phyloP scores from a whole-genome alignment of 2,797 vertebrate genomes.

The Coendou prehensilis region DNA sequence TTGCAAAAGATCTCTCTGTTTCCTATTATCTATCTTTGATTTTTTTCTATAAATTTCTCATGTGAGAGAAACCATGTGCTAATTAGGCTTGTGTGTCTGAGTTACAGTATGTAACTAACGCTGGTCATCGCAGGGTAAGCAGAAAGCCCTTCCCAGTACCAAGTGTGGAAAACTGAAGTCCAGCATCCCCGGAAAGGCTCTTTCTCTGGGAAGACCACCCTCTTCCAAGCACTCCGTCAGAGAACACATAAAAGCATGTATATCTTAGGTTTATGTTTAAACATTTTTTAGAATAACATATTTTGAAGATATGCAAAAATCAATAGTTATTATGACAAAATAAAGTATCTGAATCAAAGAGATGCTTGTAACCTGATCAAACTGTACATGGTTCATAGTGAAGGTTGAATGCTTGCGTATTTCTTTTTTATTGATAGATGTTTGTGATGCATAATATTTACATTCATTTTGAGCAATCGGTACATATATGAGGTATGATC shows the following conservation, averaged over 20 bases:
- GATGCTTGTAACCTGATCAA: background rate
- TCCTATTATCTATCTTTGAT: background rate
- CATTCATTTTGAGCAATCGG: background rate
- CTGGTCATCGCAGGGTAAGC: background rate
- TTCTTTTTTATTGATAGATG: background rate
- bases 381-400: background rate
- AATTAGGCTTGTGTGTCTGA: background rate
- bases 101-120: background rate
- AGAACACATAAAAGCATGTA: background rate
- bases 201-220: background rate
- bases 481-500: background rate
- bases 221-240: background rate
- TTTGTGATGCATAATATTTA: background rate
- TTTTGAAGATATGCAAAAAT: background rate
- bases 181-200: background rate
- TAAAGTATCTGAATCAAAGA: background rate
- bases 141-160: accelerated
- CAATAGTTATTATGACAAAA: background rate
- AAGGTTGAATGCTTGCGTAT: background rate
- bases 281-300: background rate
- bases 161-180: no score
- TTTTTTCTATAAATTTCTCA: background rate
- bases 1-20: background rate
- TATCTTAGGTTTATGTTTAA: background rate
- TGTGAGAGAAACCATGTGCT: background rate